A percentile compares a stretch with the other conserved stretches of the same genome.
phyloP scores from a whole-genome alignment of 2,113 vertebrate species.

The Grallaria varia region DNA sequence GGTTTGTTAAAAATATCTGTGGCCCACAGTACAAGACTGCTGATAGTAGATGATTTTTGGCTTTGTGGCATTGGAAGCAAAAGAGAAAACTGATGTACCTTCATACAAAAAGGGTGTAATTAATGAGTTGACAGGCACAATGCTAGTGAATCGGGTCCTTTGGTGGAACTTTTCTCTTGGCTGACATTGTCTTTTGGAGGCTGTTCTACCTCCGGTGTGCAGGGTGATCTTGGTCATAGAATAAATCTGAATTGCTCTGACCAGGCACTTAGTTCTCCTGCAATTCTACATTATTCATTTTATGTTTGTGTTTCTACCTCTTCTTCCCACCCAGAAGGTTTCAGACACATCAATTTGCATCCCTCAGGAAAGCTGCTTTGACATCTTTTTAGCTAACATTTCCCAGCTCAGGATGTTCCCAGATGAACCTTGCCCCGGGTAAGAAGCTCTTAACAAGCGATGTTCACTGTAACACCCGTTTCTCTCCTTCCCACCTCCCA shows the following conservation, averaged over 20 bases:
- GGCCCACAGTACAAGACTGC: background rate
- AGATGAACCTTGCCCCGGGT: background rate
- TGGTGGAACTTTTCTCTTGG: background rate
- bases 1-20: slow-evolving; percentile 20
- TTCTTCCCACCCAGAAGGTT: background rate
- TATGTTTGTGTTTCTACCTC: background rate
- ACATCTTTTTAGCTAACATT: background rate
- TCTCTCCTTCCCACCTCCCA: background rate
- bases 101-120: background rate
- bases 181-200: background rate
- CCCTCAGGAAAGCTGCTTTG: background rate
- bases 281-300: background rate
- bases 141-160: background rate
- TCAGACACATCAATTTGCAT: background rate
- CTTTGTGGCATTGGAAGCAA: background rate
- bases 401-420: background rate
- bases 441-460: background rate
- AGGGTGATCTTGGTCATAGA: background rate
- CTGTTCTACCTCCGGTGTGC: background rate
- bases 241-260: background rate
- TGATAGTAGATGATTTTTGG: background rate
- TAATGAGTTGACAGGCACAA: background rate
- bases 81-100: background rate
- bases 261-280: background rate
- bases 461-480: fast-evolving